Base-by-base conservation (phyloP, 2,797 vertebrate species). In the Spea hammondii region DNA sequence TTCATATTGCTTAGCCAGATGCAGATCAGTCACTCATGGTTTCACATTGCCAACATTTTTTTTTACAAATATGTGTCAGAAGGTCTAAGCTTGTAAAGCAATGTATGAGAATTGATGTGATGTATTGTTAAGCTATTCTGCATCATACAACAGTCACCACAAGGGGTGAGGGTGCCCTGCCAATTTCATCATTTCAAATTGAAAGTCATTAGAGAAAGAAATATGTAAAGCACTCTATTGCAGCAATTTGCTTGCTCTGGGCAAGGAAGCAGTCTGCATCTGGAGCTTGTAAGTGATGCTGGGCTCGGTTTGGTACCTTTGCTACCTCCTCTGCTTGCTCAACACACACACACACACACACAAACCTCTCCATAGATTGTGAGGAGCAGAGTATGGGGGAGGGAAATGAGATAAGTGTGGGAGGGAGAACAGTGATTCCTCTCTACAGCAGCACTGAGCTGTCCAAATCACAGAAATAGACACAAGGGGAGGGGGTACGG, bases 401-500 rank as follows among this genome's bases (percentile, higher is more conserved):
- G 79, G 79, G 73, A 71, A 54, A 72, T 48, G 65, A 72, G 72
- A 69, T 64, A 70, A 68, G 77, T 70, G 55, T 66, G 67, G 65
- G 59, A 59, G 64, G 74, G 45, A 57, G 49, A 49, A 57, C 65
- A 70, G 74, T 74, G 70, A 73, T 72, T 77, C 59, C 74, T 77
- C 74, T 77, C 70, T 83, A 78, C 70, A 77, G 77, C 82, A 77
- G 74, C 75, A 80, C 77, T 80, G 78, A 80, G 82, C 70, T 83
- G 73, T 73, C 80, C 80, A 82, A 82, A 78, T 71, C 80, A 82
- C 80, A 82, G 80, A 82, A 82, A 82, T 82, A 82, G 80, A 82
- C 74, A 77, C 75, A 82, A 82, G 70, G 57, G 75, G 74, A 79
- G 74, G 71, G 78, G 74, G 57, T 51, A 73, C 50, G 78, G 64